Conservation (phyloP, 2,797 vertebrate species). For the Octomys mimax region DNA sequence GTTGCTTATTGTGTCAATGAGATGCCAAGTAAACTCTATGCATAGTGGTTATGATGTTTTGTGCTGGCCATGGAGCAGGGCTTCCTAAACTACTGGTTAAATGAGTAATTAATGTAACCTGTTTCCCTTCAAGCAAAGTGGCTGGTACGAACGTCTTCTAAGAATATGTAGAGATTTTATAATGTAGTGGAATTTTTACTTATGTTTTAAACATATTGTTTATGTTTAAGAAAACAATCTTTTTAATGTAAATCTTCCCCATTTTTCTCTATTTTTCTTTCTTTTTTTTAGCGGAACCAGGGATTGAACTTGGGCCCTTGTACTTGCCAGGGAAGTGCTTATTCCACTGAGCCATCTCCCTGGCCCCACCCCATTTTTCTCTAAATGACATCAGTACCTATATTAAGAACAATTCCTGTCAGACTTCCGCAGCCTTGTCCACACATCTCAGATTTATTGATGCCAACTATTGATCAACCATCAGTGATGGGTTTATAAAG, state of each 20-base stretch:
- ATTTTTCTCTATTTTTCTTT: background rate
- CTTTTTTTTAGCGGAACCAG: too few species aligned
- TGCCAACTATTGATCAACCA: conserved; percentile 68
- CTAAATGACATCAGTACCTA: conserved; percentile 35
- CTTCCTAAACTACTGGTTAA: background rate
- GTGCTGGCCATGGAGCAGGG: background rate
- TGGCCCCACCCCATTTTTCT: conserved; percentile 1
- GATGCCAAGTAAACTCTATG: background rate
- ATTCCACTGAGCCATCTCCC: too few species aligned
- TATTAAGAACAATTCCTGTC: conserved; percentile 64
- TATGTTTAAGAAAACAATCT: too few species aligned
- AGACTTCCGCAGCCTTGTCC: conserved; percentile 63
- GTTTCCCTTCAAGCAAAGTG: background rate
- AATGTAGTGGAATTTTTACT: conserved; percentile 65
- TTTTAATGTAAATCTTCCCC: conserved; percentile 25
- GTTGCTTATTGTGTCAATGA: background rate
- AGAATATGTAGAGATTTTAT: conserved; percentile 47
- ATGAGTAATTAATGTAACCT: conserved; percentile 24
- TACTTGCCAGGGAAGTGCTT: too few species aligned
- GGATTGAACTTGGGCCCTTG: too few species aligned
- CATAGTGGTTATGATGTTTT: too few species aligned
- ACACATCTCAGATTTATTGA: conserved; percentile 65
- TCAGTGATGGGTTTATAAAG: conserved; percentile 65
- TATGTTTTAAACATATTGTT: conserved; percentile 49
- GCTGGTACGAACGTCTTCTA: conserved; percentile 45